Base-by-base conservation (phyloP, 2,888 invertebrate species). In the Noctua janthe region DNA sequence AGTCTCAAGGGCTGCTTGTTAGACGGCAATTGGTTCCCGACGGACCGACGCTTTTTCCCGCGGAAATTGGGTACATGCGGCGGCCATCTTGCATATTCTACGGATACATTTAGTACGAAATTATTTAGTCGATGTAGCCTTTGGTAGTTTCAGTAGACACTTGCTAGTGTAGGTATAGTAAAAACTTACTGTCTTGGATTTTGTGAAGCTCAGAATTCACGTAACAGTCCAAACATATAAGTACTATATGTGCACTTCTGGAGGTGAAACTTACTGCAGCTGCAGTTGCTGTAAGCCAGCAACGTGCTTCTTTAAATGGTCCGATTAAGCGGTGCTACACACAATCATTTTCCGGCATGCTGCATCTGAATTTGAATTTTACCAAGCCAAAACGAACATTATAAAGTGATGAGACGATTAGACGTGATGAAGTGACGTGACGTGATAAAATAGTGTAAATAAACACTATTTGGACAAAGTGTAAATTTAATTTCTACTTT, bases 1-100 rank as follows among this genome's bases (percentile, higher is more conserved):
- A 85, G 83, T 83, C 88, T 79, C 89, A 39, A 20, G 80, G 80
- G 87, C 71, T 74, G 71, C 88, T 91, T 87, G 90, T 90, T 90
- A 89, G 82, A 82, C 74, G 83, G 81, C 85, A 91, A 91, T 90
- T 87, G 87, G 82, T 79, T 89, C 82, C 82, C 81, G 35, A 73
- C 51, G 80, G 87, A 74, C 80, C 71, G 35, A 47, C 74, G 74
- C 62, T 81, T 86, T 89, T 86, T 85, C 81, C 70, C 67, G 70
- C 74, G 70, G 73, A 78, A 89, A 88, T 81, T 79, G 76, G 66
- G 62, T 83, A 56, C 73, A 76, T 39, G 71, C 76, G 64, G 43
- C 75, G 67, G 29, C 72, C 71, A 73, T 76, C 79, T 79, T 83
- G 47, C 64, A 74, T 54, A 74, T 62, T 43, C 29, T 54, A 71